These are phyloP conservation scores for Lepidurus packardi DNA, from an alignment of 1,140 invertebrate genomes.

Conservation along the genomic window DNA sequence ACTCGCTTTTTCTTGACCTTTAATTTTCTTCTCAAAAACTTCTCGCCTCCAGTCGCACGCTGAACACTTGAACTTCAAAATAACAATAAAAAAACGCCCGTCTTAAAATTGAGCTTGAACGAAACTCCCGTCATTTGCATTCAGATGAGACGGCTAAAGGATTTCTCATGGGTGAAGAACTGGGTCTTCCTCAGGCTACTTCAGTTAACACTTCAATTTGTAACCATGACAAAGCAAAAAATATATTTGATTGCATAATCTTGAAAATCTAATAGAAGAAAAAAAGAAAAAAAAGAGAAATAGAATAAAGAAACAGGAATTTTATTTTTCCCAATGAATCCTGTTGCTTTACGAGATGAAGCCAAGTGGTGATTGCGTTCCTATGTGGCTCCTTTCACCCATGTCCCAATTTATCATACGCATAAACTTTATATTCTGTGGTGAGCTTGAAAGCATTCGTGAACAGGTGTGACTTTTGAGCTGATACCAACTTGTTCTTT, in stretches of 20 bases:
- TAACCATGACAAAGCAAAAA: neutral
- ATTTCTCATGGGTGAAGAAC: neutral
- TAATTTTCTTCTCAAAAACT: neutral
- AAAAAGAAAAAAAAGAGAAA: neutral
- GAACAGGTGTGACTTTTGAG: slow-evolving; percentile 19
- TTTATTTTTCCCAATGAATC: neutral
- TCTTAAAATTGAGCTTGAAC: neutral
- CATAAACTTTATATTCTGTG: slow-evolving; percentile 5
- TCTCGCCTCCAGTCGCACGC: no score
- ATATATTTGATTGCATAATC: neutral
- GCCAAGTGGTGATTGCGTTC: neutral
- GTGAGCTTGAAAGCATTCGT: slow-evolving; percentile 17
- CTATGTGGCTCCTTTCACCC: slow-evolving; percentile 7
- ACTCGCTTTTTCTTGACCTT: neutral
- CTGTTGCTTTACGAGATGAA: no score
- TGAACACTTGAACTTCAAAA: no score
- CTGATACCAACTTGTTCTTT: neutral
- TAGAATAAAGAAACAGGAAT: neutral
- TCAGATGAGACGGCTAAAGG: slow-evolving; percentile 4
- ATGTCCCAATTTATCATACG: slow-evolving; percentile 15
- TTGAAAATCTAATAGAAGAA: neutral
- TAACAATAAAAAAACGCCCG: neutral
- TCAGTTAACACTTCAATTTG: slow-evolving; percentile 5
- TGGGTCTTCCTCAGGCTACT: neutral
- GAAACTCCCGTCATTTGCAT: neutral